These are phyloP conservation scores for Thripadectes ignobilis DNA, from an alignment of 2,797 vertebrate species.

Conservation along the genomic window DNA sequence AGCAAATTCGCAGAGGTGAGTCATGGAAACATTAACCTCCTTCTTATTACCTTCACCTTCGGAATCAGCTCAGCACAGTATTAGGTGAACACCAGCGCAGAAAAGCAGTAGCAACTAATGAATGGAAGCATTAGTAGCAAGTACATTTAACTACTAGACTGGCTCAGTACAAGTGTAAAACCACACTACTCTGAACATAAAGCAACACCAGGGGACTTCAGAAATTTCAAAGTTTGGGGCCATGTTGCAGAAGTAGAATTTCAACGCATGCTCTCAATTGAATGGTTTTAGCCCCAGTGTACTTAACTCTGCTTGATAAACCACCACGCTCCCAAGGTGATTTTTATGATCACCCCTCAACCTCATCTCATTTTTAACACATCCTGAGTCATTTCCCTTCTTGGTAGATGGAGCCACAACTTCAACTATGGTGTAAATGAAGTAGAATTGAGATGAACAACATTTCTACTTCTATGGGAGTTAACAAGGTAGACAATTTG, in stretches of 20 bases:
- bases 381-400: background rate
- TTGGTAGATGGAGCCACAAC: conserved; percentile 7
- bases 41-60: background rate
- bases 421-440: background rate
- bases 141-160: background rate
- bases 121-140: background rate
- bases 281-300: accelerated
- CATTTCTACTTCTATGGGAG: background rate
- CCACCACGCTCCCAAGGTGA: background rate
- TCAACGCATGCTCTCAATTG: background rate
- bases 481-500: background rate
- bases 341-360: background rate
- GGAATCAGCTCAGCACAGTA: background rate
- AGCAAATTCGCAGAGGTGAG: background rate
- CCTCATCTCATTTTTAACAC: background rate
- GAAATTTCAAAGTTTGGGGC: background rate
- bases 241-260: background rate
- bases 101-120: background rate
- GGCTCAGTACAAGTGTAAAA: background rate
- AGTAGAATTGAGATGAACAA: background rate
- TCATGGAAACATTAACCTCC: background rate
- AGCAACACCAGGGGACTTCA: background rate
- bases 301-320: background rate
- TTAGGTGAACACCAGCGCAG: background rate
- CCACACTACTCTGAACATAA: background rate